phyloP scores from a whole-genome alignment of 2,888 invertebrate species.

The Tyria jacobaeae region DNA sequence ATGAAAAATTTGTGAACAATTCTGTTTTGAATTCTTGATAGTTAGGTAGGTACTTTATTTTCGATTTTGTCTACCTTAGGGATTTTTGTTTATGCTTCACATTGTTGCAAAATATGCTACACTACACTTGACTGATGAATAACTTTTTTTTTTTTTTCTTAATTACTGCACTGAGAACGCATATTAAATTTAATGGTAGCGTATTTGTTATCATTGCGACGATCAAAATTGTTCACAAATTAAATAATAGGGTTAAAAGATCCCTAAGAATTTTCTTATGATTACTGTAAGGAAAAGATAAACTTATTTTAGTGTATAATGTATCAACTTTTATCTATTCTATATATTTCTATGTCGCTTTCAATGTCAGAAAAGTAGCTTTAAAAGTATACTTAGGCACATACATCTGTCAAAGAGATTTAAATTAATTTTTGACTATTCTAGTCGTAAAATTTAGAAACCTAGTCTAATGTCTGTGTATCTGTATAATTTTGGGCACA shows the following conservation, averaged over 20 bases:
- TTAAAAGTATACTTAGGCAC: constrained; percentile 54
- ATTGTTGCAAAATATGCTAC: not conserved
- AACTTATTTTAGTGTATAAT: constrained; percentile 76
- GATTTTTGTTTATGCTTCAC: too few species aligned
- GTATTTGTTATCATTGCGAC: too few species aligned
- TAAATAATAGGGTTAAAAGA: constrained; percentile 43
- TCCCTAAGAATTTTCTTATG: constrained; percentile 82
- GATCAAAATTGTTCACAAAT: constrained; percentile 43
- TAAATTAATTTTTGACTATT: constrained; percentile 54
- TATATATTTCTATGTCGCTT: constrained; percentile 82
- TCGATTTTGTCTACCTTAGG: too few species aligned
- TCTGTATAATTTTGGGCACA: constrained; percentile 48
- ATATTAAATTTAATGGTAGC: not conserved
- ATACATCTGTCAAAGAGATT: constrained; percentile 45
- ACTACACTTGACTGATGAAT: not conserved
- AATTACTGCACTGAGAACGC: too few species aligned
- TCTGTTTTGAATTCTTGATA: constrained; percentile 16
- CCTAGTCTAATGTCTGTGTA: constrained; percentile 47
- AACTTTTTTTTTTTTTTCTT: too few species aligned
- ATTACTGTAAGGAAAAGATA: constrained; percentile 81
- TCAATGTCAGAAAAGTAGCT: constrained; percentile 73
- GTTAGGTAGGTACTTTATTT: too few species aligned
- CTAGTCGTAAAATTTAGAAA: constrained; percentile 56
- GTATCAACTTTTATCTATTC: constrained; percentile 72
- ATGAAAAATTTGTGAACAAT: constrained; percentile 37